These are phyloP conservation scores for Zelostemma sp. DNA, from an alignment of 1,140 invertebrate genomes.

Conservation along the genomic window DNA sequence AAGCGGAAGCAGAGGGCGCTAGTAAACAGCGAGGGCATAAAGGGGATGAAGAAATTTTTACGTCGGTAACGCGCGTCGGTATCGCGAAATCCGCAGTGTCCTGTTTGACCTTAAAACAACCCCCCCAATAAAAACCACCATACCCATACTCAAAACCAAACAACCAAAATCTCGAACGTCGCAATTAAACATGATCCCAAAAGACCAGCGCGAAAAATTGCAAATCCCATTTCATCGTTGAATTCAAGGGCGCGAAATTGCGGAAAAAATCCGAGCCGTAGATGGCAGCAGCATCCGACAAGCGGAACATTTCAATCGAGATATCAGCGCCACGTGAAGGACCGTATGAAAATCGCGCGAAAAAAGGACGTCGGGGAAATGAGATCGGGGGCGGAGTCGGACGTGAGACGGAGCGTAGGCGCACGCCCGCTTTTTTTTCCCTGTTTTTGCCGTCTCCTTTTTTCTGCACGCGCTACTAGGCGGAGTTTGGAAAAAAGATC, in stretches of 20 bases:
- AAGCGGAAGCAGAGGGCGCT: constrained; percentile 25
- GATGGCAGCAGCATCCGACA: constrained; percentile 10
- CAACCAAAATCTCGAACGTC: too few species aligned
- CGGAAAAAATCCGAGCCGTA: background rate
- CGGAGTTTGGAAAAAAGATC: constrained; percentile 59
- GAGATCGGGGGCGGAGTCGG: constrained; percentile 44
- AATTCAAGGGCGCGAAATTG: too few species aligned
- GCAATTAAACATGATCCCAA: too few species aligned
- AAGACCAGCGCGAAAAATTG: too few species aligned
- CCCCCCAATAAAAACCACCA: too few species aligned
- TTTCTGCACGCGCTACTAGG: constrained; percentile 48
- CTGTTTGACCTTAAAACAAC: constrained; percentile 25
- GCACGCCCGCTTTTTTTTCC: constrained; percentile 31
- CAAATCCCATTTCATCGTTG: too few species aligned
- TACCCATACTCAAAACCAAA: too few species aligned
- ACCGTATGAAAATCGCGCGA: constrained; percentile 29
- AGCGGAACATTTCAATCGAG: background rate
- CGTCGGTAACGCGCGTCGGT: constrained; percentile 40
- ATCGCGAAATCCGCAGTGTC: constrained; percentile 27
- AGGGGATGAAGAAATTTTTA: constrained; percentile 7
- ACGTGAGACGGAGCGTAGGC: constrained; percentile 54
- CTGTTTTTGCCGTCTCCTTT: constrained; percentile 24
- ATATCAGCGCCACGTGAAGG: constrained; percentile 11
- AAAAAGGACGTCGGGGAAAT: constrained; percentile 31
- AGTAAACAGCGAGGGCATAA: constrained; percentile 12